Evolutionary conservation across 2,797 vertebrate species (phyloP), one percentile per base, ranked within the genome.

Genomic region (Pitangus sulphuratus): DNA sequence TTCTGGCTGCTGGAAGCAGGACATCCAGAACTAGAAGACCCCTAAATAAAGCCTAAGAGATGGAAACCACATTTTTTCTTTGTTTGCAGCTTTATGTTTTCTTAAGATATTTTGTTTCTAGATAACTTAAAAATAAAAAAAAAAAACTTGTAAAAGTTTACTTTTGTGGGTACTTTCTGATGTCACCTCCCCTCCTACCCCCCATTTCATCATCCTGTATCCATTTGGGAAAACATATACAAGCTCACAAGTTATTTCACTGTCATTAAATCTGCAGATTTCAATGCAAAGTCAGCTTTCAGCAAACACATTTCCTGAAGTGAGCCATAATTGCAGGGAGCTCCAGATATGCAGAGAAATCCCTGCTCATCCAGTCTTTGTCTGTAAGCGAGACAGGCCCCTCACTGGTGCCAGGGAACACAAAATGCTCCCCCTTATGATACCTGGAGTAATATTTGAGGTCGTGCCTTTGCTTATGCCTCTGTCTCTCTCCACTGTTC

Each of bases 361-460:
- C 53, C 62, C 25, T 42, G 30, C 24, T 75, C 24, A 42, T 90
- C 42, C 62, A 61, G 0, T 35, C 42, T 51, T 33, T 51, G 28
- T 40, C 58, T 3, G 1, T 50, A 91, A 80, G 37, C 1, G 0
- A 83, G 20, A 48, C 11, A 61, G 28, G 18, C 44, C 91, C 70
- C 60, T 90, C 19, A 7, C 0, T 22, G 20, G 35, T 89, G 66
- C 50, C 76, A 87, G 17, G 42, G 50, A 95, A 87, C n/a, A 62
- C 25, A 84, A 85, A 91, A 71, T 40, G n/a, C 61, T 94, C 81
- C 80, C 62, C 44, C 80, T 88, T 70, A 24, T 8, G 33, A 89
- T 51, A 61, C 76, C 84, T 86, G 61, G 20, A 94, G 82, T 76
- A 87, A 61, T 45, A 91, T 66, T 26, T 88, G 87, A 89, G 82